A percentile compares a stretch with the other conserved stretches of the same genome.
Conservation (phyloP, 2,797 vertebrate species). For the Falco rusticolus region DNA sequence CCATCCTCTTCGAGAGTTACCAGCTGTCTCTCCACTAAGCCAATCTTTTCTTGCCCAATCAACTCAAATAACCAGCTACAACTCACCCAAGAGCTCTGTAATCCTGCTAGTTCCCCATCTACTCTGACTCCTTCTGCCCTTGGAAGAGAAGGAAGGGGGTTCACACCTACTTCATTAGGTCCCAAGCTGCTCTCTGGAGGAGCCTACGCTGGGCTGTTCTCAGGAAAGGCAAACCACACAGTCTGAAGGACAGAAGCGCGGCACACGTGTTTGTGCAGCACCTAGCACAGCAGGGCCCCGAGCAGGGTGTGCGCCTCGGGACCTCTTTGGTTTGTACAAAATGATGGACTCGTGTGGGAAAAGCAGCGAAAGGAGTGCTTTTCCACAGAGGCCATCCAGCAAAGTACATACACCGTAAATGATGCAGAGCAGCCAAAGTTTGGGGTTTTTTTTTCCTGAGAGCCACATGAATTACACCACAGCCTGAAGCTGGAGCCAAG, state of each 20-base stretch:
- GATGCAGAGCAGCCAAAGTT: neutral
- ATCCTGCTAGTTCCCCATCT: neutral
- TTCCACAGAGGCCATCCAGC: neutral
- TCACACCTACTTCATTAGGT: neutral
- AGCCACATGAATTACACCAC: neutral
- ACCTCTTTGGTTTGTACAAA: neutral
- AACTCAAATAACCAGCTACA: neutral
- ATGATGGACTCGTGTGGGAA: fast-evolving
- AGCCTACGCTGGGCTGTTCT: neutral
- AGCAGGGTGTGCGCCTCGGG: fast-evolving
- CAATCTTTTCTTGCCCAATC: neutral
- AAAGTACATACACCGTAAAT: neutral
- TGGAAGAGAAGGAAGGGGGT: neutral
- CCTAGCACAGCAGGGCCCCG: neutral
- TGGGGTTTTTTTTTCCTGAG: neutral
- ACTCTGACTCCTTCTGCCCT: neutral
- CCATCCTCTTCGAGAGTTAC: neutral
- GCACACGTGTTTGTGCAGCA: neutral
- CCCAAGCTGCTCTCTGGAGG: neutral
- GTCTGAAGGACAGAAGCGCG: neutral
- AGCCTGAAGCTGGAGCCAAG: neutral
- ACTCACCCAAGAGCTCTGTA: neutral
- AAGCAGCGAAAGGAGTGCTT: neutral
- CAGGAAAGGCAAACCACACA: neutral
- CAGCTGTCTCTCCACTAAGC: neutral